Conservation (phyloP, 1,140 invertebrate genomes). For the Tetragonula clypearis region DNA sequence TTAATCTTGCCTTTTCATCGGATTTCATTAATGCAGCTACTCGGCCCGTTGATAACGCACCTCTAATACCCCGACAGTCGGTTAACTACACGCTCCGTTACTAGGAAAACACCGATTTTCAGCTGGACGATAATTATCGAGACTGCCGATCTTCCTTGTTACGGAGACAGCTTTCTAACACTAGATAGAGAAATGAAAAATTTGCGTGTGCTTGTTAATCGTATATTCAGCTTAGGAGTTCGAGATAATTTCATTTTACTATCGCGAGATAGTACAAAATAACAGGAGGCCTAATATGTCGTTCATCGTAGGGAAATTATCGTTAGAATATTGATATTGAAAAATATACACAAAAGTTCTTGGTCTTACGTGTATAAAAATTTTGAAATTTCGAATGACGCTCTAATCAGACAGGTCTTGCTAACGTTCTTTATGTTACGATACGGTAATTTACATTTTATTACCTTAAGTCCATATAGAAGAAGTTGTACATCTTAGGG, state of each 20-base stretch:
- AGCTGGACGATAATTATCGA: slow-evolving; percentile 13
- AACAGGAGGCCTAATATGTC: neutral
- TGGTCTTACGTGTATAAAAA: too few relatives aligned
- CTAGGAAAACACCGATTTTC: slow-evolving; percentile 32
- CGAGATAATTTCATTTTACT: neutral
- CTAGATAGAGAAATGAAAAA: neutral
- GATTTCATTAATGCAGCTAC: slow-evolving; percentile 65
- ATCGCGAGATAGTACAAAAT: neutral
- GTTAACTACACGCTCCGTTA: slow-evolving; percentile 10
- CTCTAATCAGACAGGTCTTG: too few relatives aligned
- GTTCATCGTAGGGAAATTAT: too few relatives aligned
- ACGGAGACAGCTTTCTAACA: neutral
- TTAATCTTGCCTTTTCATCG: slow-evolving; percentile 66
- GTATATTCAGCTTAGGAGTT: too few relatives aligned
- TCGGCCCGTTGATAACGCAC: slow-evolving; percentile 52
- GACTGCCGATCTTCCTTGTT: neutral
- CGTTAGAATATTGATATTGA: too few relatives aligned
- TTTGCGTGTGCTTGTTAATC: neutral
- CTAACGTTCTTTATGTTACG: too few relatives aligned
- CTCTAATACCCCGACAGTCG: slow-evolving; percentile 34
- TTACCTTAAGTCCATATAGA: too few relatives aligned
- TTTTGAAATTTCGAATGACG: too few relatives aligned
- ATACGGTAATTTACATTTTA: too few relatives aligned
- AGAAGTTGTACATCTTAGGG: too few relatives aligned
- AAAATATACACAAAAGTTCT: too few relatives aligned